phyloP scores from a whole-genome alignment of 2,797 vertebrate genomes.

The Premnoplex brunnescens region DNA sequence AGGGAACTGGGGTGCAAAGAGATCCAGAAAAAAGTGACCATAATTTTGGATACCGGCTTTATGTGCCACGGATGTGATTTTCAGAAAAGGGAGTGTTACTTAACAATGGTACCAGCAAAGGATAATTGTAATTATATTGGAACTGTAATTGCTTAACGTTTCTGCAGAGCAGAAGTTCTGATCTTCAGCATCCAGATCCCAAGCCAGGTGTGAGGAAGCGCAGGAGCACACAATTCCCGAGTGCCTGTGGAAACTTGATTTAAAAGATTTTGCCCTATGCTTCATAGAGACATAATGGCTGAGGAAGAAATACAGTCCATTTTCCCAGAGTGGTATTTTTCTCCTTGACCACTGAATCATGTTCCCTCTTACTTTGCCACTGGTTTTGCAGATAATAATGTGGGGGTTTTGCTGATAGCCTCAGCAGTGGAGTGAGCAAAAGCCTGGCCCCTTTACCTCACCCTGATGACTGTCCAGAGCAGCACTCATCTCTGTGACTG shows the following conservation, averaged over 20 bases:
- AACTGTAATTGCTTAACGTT: not conserved
- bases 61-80: rapidly evolving
- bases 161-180: not conserved
- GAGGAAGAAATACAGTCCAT: not conserved
- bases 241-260: not conserved
- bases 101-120: not conserved
- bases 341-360: not conserved
- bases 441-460: not conserved
- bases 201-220: not conserved
- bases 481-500: not conserved
- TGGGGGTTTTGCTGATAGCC: not conserved
- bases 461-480: not conserved
- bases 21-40: not conserved
- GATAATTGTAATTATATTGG: not conserved
- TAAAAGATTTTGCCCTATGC: not conserved
- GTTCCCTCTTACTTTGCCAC: not conserved
- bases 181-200: not conserved
- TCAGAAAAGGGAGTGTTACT: not conserved
- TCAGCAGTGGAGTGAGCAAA: not conserved
- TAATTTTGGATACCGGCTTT: not conserved
- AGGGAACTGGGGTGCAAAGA: not conserved
- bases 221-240: not conserved
- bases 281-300: not conserved
- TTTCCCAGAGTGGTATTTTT: not conserved
- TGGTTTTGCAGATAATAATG: not conserved